Percentiles rank a stretch among this genome's conserved stretches.
phyloP scores from a whole-genome alignment of 1,140 invertebrate species.

The Portunus trituberculatus region DNA sequence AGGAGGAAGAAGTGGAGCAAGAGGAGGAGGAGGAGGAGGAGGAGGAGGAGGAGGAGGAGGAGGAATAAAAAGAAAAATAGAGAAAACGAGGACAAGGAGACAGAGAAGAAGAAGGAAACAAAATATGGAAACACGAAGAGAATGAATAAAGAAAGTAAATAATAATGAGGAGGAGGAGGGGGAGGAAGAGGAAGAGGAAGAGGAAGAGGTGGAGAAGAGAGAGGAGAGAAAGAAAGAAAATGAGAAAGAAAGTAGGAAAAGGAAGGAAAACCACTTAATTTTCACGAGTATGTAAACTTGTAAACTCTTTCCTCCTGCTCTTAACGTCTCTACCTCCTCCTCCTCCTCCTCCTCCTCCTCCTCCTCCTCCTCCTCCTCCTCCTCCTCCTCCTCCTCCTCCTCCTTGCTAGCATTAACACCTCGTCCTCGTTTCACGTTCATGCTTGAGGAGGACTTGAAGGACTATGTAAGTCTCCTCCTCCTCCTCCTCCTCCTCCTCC shows the following conservation, averaged over 20 bases:
- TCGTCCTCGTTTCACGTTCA: no score
- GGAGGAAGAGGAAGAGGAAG: not conserved
- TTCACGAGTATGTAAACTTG: slow-evolving; percentile 13
- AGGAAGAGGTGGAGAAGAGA: not conserved
- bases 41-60: not conserved
- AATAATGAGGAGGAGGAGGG: not conserved
- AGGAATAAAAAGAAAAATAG: no score
- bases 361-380: slow-evolving; percentile 14
- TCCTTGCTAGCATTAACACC: not conserved
- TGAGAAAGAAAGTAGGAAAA: not conserved
- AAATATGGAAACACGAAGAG: not conserved
- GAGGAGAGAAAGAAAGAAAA: not conserved
- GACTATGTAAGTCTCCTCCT: no score
- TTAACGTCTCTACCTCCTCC: not conserved
- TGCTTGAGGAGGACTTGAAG: no score
- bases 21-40: not conserved
- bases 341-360: not conserved
- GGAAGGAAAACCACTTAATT: slow-evolving; percentile 1
- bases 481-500: not conserved
- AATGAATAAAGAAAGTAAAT: not conserved
- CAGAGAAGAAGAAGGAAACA: no score
- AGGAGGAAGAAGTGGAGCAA: not conserved
- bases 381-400: slow-evolving; percentile 8
- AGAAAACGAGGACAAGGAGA: not conserved
- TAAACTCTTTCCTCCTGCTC: not conserved